These are phyloP conservation scores for Ischnus inquisitorius DNA, from an alignment of 2,888 invertebrate genomes.

Conservation along the genomic window DNA sequence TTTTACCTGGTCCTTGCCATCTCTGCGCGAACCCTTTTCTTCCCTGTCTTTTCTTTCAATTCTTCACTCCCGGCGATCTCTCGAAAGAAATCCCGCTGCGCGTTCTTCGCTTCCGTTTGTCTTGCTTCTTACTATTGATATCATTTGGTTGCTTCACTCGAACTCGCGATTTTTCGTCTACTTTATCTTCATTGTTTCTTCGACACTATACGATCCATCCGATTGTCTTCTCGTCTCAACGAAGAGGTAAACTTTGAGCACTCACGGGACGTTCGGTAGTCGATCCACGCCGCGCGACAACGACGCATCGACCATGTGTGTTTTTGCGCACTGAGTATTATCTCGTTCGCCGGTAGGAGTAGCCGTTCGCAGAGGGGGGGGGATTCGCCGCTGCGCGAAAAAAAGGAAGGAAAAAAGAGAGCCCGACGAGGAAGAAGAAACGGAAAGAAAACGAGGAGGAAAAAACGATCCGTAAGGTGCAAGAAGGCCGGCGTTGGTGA, in stretches of 20 bases:
- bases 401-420: not conserved
- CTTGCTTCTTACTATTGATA: not conserved
- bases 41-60: not conserved
- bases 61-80: not conserved
- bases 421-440: not conserved
- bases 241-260: not conserved
- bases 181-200: not conserved
- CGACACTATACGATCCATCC: slow-evolving; percentile 5
- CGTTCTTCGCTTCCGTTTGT: not conserved
- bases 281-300: not conserved
- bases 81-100: not conserved
- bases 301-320: slow-evolving; percentile 19
- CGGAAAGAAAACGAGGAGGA: not conserved
- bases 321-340: slow-evolving; percentile 1
- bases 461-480: slow-evolving; percentile 37
- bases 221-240: not conserved
- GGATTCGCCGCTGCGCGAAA: not conserved
- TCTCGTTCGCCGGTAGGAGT: slow-evolving; percentile 1
- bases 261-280: not conserved
- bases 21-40: not conserved
- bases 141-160: not conserved
- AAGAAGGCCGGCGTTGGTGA: slow-evolving; percentile 65
- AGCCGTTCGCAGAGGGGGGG: not conserved
- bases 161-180: not conserved
- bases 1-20: slow-evolving; percentile 30